Evolutionary conservation across 1,140 invertebrate genomes (phyloP).

Genomic region (Drosophila biarmipes): DNA sequence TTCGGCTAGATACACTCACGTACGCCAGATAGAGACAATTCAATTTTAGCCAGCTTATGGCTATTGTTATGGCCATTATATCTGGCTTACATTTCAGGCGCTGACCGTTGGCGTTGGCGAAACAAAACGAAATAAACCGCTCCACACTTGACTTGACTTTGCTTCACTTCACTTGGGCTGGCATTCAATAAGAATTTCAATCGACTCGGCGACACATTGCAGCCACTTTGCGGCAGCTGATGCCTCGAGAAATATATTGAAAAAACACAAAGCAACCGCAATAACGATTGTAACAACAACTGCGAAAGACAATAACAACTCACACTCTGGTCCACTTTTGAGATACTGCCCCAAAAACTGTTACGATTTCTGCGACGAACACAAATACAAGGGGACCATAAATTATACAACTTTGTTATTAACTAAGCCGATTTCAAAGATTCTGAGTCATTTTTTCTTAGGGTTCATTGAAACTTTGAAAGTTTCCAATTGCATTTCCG

Average conservation of each 20-base stretch:
- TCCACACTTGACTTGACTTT: constrained; percentile 33
- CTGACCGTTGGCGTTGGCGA: constrained; percentile 55
- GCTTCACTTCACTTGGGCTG: constrained; percentile 4
- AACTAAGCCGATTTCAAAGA: constrained; percentile 1
- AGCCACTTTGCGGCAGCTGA: constrained; percentile 61
- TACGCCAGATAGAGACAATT: constrained; percentile 49
- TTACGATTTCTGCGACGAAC: constrained; percentile 26
- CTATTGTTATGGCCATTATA: constrained; percentile 43
- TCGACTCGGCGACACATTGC: constrained; percentile 37
- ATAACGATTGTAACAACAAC: constrained; percentile 27
- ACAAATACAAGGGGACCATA: constrained; percentile 12
- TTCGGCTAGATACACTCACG: constrained; percentile 34
- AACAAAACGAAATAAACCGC: constrained; percentile 47
- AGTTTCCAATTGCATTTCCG: constrained; percentile 62
- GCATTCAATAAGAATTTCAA: constrained; percentile 48
- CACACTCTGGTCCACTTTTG: constrained; percentile 23
- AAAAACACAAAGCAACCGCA: constrained; percentile 19
- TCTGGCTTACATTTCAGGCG: constrained; percentile 49
- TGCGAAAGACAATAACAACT: constrained; percentile 48
- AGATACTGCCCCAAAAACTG: constrained; percentile 14
- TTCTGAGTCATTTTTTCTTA: constrained; percentile 4
- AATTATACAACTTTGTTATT: background rate
- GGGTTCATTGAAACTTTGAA: constrained; percentile 19
- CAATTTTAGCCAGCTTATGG: constrained; percentile 58
- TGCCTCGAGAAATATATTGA: constrained; percentile 40